Conservation (phyloP, 1,140 invertebrate genomes). For the Nasonia giraulti region DNA sequence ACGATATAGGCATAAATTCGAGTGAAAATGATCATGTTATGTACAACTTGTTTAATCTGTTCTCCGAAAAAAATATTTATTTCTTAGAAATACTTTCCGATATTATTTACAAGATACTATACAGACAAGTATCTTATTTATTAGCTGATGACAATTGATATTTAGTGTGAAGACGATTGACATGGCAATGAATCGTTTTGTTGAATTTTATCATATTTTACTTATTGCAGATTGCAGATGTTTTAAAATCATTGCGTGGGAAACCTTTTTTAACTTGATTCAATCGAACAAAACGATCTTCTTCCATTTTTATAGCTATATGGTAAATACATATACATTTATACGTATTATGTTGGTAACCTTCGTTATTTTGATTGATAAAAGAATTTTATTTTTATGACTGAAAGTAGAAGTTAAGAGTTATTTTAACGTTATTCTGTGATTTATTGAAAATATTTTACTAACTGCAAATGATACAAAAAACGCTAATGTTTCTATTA, state of each 20-base stretch:
- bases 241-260: neutral
- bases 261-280: neutral
- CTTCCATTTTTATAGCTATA: neutral
- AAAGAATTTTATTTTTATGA: neutral
- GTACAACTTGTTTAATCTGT: neutral
- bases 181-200: neutral
- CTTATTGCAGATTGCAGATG: neutral
- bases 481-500: neutral
- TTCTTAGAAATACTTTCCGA: neutral
- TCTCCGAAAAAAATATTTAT: neutral
- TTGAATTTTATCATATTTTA: neutral
- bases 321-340: neutral
- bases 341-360: neutral
- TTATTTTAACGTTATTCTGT: constrained; percentile 9
- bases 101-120: neutral
- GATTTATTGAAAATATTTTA: constrained; percentile 15
- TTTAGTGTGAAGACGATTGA: neutral
- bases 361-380: neutral
- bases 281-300: neutral
- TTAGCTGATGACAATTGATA: neutral
- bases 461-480: neutral
- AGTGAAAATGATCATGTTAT: neutral
- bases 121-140: neutral
- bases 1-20: neutral
- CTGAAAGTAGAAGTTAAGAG: neutral